phyloP scores from a whole-genome alignment of 2,797 vertebrate species.

The Distichodus sexfasciatus region DNA sequence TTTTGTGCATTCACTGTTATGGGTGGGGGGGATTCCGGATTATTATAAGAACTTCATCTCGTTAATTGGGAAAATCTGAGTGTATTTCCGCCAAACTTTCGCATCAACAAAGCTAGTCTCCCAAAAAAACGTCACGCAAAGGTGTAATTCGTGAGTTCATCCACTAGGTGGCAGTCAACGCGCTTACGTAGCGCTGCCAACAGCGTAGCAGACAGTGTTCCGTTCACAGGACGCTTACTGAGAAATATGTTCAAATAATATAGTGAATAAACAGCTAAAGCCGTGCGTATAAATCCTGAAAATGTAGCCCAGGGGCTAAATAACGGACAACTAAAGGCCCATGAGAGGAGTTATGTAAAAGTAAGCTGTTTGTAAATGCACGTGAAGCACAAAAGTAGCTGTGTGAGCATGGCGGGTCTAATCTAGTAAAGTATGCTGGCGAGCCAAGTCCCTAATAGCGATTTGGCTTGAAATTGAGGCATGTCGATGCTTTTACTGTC shows the following conservation, averaged over 20 bases:
- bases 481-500: constrained; percentile 40
- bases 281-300: background rate
- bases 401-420: constrained; percentile 45
- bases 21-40: no score
- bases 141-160: background rate
- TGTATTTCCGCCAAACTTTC: no score
- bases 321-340: background rate
- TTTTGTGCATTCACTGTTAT: no score
- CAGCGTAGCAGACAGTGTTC: background rate
- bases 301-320: background rate
- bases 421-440: constrained; percentile 41
- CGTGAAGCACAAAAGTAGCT: constrained; percentile 37
- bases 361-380: constrained; percentile 27
- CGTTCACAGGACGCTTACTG: background rate
- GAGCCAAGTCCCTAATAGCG: constrained; percentile 42
- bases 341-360: background rate
- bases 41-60: background rate
- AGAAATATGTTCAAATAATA: background rate
- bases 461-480: constrained; percentile 45
- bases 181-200: background rate
- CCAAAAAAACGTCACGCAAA: background rate
- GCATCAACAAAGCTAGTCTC: no score
- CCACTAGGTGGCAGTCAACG: constrained; percentile 6
- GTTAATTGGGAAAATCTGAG: no score
- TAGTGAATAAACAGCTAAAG: background rate